Percentiles rank a stretch among this genome's conserved stretches.
Evolutionary conservation across 2,797 vertebrate species (phyloP).

Genomic region (Mastacembelus armatus): DNA sequence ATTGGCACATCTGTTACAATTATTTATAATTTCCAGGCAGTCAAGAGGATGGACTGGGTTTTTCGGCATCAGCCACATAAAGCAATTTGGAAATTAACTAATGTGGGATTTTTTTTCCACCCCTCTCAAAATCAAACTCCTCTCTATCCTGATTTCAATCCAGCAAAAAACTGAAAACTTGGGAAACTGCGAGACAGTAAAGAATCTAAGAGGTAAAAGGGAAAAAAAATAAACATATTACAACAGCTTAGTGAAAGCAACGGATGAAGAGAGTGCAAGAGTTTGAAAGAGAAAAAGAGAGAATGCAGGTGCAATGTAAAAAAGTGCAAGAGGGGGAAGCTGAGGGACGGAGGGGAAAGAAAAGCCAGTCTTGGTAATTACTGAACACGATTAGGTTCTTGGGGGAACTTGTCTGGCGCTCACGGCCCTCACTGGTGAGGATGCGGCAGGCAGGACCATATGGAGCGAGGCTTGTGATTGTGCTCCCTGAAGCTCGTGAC

Average conservation of each 20-base stretch:
- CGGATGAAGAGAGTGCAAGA: slow-evolving; percentile 18
- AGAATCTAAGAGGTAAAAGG: not conserved
- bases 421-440: slow-evolving; percentile 91
- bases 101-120: slow-evolving; percentile 92
- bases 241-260: slow-evolving; percentile 37
- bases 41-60: slow-evolving; percentile 87
- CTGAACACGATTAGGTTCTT: slow-evolving; percentile 99
- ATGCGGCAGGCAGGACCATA: slow-evolving; percentile 95
- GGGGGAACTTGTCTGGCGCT: slow-evolving; percentile 98
- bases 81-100: slow-evolving; percentile 99
- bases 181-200: slow-evolving; percentile 30
- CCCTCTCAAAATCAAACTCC: slow-evolving; percentile 40
- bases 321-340: slow-evolving; percentile 43
- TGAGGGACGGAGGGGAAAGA: slow-evolving; percentile 36
- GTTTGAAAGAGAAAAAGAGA: slow-evolving; percentile 47
- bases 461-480: slow-evolving; percentile 98
- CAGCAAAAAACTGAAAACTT: slow-evolving; percentile 76
- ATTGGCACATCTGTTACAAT: slow-evolving; percentile 99
- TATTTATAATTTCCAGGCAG: slow-evolving; percentile 99
- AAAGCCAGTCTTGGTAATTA: slow-evolving; percentile 92
- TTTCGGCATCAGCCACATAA: slow-evolving; percentile 97
- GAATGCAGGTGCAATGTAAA: slow-evolving; percentile 57
- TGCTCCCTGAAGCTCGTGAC: slow-evolving; percentile 99
- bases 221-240: slow-evolving; percentile 42
- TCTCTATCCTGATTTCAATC: slow-evolving; percentile 88